Conservation (phyloP, 1,140 invertebrate species). For the Yoshiicerus persimilis region DNA sequence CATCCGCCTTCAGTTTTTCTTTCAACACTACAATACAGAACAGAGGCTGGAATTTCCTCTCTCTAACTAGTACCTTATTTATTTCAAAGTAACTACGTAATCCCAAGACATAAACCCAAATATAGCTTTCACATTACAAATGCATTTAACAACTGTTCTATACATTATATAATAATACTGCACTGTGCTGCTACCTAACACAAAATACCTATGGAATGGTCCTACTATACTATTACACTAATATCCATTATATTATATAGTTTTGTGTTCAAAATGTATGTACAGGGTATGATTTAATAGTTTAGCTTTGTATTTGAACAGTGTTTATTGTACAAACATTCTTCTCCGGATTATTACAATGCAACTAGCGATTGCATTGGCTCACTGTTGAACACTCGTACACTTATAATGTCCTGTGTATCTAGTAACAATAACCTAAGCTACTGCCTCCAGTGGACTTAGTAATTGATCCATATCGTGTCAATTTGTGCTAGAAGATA, state of each 20-base stretch:
- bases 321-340: too few relatives aligned
- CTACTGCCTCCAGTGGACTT: neutral
- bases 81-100: neutral
- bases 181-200: too few relatives aligned
- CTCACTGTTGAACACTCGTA: neutral
- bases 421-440: neutral
- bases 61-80: neutral
- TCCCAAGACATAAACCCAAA: neutral
- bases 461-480: constrained; percentile 19
- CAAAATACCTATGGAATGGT: neutral
- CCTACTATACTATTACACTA: neutral
- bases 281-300: neutral
- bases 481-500: constrained; percentile 11
- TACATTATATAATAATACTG: neutral
- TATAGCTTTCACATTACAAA: neutral
- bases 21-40: neutral
- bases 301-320: neutral
- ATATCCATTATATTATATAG: too few relatives aligned
- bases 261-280: too few relatives aligned
- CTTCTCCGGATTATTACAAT: neutral
- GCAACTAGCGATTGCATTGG: neutral
- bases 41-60: neutral
- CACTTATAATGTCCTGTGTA: neutral
- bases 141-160: neutral
- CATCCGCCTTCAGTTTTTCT: constrained; percentile 11